Evolutionary conservation across 2,113 vertebrate genomes (phyloP), one percentile per base, ranked within the genome.

Genomic region (Bubo bubo): DNA sequence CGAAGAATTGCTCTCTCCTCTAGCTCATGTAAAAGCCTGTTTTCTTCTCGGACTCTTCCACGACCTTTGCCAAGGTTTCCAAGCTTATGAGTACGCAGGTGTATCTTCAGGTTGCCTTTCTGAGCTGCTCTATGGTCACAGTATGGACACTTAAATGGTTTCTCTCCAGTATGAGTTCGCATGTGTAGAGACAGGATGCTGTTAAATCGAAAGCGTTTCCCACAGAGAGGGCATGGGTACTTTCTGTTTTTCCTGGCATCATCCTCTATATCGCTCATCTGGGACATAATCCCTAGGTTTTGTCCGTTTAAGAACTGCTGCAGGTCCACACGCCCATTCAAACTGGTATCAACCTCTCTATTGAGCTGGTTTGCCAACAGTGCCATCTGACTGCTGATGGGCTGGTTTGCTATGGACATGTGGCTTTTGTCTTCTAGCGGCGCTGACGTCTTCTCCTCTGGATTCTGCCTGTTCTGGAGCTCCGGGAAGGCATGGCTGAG

Each of bases 171-270:
- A 97, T 99, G 99, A 30, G 99, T 99, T 93, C 99, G 98, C 99
- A 99, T 99, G 97, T 99, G 99, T 41, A 99, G 98, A 0, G 99
- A 99, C n/a, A 99, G 98, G 94, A 99, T 99, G 97, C 99, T 99
- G 98, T 99, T 99, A 88, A 99, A 99, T 47, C 99, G 99, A 90
- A 99, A 99, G 74, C 99, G 99, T 87, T 99, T 99, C 91, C 99
- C 99, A 26, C 99, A 99, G 23, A 99, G 97, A 4, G 99, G 99
- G 95, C 99, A 99, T 0, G 99, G 99, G 96, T 99, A 99, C 98
- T 99, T 99, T 20, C 99, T 98, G 96, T 99, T 99, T 96, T 99
- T 99, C 88, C 99, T 99, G 67, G 99, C 99, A 2, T 99, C 99
- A 8, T 99, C 99, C 98, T 99, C 99, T 16, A 99, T 99, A 93